These are phyloP conservation scores for Lagorchestes hirsutus DNA, from an alignment of 2,797 vertebrate genomes.

Conservation along the genomic window DNA sequence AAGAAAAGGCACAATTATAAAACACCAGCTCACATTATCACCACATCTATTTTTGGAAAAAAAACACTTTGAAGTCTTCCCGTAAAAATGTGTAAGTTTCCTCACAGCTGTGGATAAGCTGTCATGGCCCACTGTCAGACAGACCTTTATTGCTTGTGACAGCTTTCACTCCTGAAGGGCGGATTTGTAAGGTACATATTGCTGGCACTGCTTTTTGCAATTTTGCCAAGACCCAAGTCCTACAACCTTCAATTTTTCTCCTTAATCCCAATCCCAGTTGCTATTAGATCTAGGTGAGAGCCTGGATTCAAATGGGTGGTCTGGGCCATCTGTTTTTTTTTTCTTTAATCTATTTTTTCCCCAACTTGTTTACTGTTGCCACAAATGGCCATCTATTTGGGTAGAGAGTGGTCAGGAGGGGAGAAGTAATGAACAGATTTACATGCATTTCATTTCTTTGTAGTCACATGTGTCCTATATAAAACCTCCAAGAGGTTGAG, in stretches of 20 bases:
- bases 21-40: background rate
- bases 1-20: background rate
- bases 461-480: background rate
- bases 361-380: background rate
- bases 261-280: conserved; percentile 49
- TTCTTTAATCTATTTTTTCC: background rate
- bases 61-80: background rate
- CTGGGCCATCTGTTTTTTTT: background rate
- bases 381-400: background rate
- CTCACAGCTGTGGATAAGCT: background rate
- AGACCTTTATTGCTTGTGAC: background rate
- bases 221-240: conserved; percentile 46
- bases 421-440: background rate
- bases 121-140: background rate
- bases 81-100: conserved; percentile 8
- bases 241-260: conserved; percentile 63
- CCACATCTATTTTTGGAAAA: background rate
- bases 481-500: background rate
- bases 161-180: conserved; percentile 13
- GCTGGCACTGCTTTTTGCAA: conserved; percentile 42
- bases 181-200: conserved; percentile 61
- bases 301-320: conserved; percentile 46
- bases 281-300: conserved; percentile 58
- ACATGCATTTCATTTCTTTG: background rate
- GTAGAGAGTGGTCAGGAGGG: background rate